Percentiles rank a stretch among this genome's conserved stretches.
These are phyloP conservation scores for Geococcyx californianus DNA, from an alignment of 2,113 vertebrate species.

Conservation along the genomic window DNA sequence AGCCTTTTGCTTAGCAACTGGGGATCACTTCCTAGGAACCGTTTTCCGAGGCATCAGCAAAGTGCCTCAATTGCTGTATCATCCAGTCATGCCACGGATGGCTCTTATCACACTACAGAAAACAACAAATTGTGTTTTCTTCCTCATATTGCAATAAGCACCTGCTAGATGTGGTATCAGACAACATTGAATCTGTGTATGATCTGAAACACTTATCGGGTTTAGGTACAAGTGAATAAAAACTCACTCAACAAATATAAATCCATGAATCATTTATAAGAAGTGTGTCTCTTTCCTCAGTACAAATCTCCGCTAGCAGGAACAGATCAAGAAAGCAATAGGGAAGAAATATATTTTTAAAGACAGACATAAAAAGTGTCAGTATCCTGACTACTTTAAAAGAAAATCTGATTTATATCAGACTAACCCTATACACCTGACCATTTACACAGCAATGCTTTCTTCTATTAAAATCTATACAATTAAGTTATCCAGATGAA, in stretches of 20 bases:
- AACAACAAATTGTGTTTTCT: background rate
- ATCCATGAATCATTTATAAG: background rate
- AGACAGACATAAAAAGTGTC: background rate
- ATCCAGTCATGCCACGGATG: fast-evolving
- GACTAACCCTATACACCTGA: background rate
- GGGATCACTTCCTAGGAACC: background rate
- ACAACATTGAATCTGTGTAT: fast-evolving
- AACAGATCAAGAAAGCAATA: fast-evolving
- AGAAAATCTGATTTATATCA: background rate
- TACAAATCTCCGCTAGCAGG: background rate
- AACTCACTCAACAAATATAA: background rate
- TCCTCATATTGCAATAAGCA: background rate
- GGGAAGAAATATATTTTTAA: background rate
- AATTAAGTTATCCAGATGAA: background rate
- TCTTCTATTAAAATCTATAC: background rate
- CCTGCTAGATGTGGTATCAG: background rate
- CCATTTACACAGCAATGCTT: background rate
- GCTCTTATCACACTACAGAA: background rate
- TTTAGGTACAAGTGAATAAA: background rate
- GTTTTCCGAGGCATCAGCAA: background rate
- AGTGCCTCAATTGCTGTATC: background rate
- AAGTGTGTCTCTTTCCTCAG: background rate
- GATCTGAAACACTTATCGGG: fast-evolving
- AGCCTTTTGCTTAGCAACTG: constrained; percentile 34
- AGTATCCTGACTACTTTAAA: background rate